These are phyloP conservation scores for Lasiurus borealis DNA, from an alignment of 2,113 vertebrate genomes.

Conservation along the genomic window DNA sequence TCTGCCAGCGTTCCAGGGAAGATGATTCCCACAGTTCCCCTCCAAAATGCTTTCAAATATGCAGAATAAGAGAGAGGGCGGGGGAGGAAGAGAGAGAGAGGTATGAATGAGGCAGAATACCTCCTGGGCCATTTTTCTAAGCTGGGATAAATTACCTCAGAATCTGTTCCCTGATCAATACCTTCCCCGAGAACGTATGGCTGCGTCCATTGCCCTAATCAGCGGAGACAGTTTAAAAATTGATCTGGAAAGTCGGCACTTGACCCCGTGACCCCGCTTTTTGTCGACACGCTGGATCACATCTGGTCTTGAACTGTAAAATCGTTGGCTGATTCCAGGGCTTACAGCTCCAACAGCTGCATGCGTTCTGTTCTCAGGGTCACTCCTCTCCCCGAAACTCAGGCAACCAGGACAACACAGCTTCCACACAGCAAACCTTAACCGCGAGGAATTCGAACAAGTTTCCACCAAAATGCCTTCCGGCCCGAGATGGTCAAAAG, in stretches of 20 bases:
- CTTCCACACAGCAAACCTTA: slow-evolving; percentile 31
- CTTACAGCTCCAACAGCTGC: slow-evolving; percentile 84
- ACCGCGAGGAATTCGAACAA: slow-evolving; percentile 67
- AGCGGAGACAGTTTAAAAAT: slow-evolving; percentile 79
- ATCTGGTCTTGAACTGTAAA: slow-evolving; percentile 86
- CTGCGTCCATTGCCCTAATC: slow-evolving; percentile 68
- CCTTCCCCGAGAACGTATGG: slow-evolving; percentile 67
- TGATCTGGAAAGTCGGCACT: slow-evolving; percentile 83
- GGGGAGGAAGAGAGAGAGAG: slow-evolving; percentile 67
- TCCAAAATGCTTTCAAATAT: slow-evolving; percentile 71
- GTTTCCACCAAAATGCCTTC: slow-evolving; percentile 71
- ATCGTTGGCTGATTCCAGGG: slow-evolving; percentile 82
- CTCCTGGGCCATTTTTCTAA: slow-evolving; percentile 51
- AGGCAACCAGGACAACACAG: neutral
- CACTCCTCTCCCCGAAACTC: slow-evolving; percentile 75
- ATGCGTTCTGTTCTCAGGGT: slow-evolving; percentile 72
- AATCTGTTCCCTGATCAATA: slow-evolving; percentile 81
- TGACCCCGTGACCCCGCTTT: slow-evolving; percentile 82
- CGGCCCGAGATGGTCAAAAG: slow-evolving; percentile 48
- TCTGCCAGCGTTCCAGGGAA: slow-evolving; percentile 74
- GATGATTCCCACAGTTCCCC: slow-evolving; percentile 76
- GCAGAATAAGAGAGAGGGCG: slow-evolving; percentile 62
- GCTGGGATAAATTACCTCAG: slow-evolving; percentile 74
- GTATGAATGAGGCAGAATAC: slow-evolving; percentile 65
- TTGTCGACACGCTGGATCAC: slow-evolving; percentile 82